Evolutionary conservation across 2,113 vertebrate genomes (phyloP), one percentile per base, ranked within the genome.

Genomic region (Cebidichthys violaceus): DNA sequence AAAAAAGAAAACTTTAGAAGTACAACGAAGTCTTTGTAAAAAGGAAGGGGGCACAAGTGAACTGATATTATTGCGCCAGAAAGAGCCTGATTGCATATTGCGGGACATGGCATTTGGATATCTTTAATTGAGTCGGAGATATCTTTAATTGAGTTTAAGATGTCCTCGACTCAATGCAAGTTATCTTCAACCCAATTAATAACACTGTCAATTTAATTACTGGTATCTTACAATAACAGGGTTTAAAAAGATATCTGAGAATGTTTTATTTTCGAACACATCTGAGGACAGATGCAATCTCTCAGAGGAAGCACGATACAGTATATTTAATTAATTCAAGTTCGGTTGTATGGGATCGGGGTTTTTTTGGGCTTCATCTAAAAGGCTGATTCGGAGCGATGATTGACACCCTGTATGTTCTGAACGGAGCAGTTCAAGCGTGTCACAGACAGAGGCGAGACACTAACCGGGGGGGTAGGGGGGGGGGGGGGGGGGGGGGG

Each of bases 121-220:
- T 95, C 94, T 95, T 94, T 95, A 95, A 96, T 92, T 95, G 94
- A 94, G 90, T 90, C 79, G 87, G 90, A 94, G 95, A 95, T 96
- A 96, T 94, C 93, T 94, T 96, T 96, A 95, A 95, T 94, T 94
- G 93, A 94, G 93, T 95, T 95, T 94, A 95, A 95, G 94, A 95
- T 95, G 95, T 95, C 91, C 93, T 93, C 87, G 88, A 94, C 93
- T 95, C 94, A 95, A 94, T 95, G 92, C 82, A 92, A 94, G 86
- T 95, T 95, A 96, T 96, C 95, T 95, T 93, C 92, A 94, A 94
- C 90, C 93, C 94, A 95, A 95, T 96, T 96, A 96, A 95, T 92
- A 89, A 94, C 88, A 93, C 93, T 93, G 92, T 91, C 94, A 94
- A 95, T 95, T 96, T 95, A 96, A 96, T 96, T 96, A 95, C 90